Evolutionary conservation across 2,888 invertebrate genomes (phyloP).

Genomic region (Bellardia pandia): DNA sequence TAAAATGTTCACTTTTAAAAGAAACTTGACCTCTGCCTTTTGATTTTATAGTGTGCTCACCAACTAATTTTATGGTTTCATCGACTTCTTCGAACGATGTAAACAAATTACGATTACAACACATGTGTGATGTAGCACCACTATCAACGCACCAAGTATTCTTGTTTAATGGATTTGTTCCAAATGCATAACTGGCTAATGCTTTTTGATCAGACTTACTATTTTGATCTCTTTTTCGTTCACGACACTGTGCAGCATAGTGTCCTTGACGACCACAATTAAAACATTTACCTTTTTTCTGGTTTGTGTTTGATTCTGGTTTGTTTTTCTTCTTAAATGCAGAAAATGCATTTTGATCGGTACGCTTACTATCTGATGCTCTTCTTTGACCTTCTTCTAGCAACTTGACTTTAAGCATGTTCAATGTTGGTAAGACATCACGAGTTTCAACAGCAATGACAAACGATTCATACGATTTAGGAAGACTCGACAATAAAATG

Average conservation of each 20-base stretch:
- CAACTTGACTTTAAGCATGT: slow-evolving; percentile 4
- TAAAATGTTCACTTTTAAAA: not conserved
- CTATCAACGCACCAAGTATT: slow-evolving; percentile 1
- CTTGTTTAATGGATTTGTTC: not conserved
- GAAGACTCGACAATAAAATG: not conserved
- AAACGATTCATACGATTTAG: not conserved
- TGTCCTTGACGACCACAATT: slow-evolving; percentile 9
- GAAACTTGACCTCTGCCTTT: slow-evolving; percentile 5
- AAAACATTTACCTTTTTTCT: slow-evolving; percentile 16
- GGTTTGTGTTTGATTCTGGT: not conserved
- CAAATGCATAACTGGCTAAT: no score
- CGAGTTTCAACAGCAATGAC: not conserved
- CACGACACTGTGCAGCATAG: slow-evolving; percentile 19
- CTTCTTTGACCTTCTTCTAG: slow-evolving; percentile 5
- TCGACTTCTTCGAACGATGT: slow-evolving; percentile 11
- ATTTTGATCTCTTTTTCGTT: not conserved
- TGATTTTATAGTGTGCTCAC: slow-evolving; percentile 7
- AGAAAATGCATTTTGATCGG: not conserved
- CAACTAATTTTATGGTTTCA: no score
- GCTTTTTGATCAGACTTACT: not conserved
- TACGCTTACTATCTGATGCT: not conserved
- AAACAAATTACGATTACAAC: slow-evolving; percentile 19
- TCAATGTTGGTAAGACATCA: not conserved
- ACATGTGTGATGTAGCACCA: slow-evolving; percentile 19
- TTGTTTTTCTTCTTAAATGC: slow-evolving; percentile 5